Evolutionary conservation across 2,888 invertebrate genomes (phyloP).

Genomic region (Clepsis dumicolana): DNA sequence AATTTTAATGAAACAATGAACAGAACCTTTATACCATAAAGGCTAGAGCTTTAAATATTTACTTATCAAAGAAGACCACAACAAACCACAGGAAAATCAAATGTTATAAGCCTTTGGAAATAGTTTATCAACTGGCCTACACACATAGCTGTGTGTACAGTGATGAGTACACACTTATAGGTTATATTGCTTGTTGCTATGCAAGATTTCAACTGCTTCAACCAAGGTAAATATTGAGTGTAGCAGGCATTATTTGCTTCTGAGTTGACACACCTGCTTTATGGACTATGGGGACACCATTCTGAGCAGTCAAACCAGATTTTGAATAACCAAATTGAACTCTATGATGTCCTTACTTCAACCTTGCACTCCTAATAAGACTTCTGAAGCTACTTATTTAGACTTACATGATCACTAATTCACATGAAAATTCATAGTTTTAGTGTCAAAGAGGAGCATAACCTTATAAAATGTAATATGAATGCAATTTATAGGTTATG

Average conservation of each 20-base stretch:
- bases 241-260: slow-evolving; percentile 50
- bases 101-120: slow-evolving; percentile 29
- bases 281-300: slow-evolving; percentile 30
- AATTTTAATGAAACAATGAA: neutral
- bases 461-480: slow-evolving; percentile 56
- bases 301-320: slow-evolving; percentile 42
- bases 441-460: slow-evolving; percentile 50
- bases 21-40: neutral
- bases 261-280: slow-evolving; percentile 44
- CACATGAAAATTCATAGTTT: slow-evolving; percentile 53
- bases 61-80: neutral
- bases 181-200: slow-evolving; percentile 78
- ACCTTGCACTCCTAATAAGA: slow-evolving; percentile 61
- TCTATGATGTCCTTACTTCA: slow-evolving; percentile 44
- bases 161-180: slow-evolving; percentile 70
- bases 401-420: slow-evolving; percentile 53
- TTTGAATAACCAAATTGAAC: slow-evolving; percentile 20
- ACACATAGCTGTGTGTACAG: slow-evolving; percentile 42
- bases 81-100: slow-evolving; percentile 7
- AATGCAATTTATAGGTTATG: slow-evolving; percentile 76
- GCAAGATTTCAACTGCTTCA: slow-evolving; percentile 66
- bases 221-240: slow-evolving; percentile 52
- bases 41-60: neutral
- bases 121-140: slow-evolving; percentile 35
- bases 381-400: slow-evolving; percentile 56